These are phyloP conservation scores for Phaenicophaeus curvirostris DNA, from an alignment of 2,797 vertebrate species.

Conservation along the genomic window DNA sequence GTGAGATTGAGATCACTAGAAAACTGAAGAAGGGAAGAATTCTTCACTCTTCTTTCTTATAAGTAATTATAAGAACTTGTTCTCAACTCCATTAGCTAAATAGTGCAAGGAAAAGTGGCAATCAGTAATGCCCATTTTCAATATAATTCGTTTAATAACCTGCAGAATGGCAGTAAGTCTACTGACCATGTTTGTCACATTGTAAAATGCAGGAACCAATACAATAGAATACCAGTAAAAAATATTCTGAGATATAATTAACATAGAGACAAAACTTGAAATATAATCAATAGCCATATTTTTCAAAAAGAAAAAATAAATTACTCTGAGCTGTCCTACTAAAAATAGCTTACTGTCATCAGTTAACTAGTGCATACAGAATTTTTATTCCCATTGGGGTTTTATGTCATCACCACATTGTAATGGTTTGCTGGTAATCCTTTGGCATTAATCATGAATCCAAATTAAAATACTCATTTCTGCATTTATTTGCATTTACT, in stretches of 20 bases:
- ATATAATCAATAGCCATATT: constrained; percentile 65
- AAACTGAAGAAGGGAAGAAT: neutral
- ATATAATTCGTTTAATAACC: constrained; percentile 52
- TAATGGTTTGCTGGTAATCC: constrained; percentile 76
- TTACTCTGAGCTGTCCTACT: constrained; percentile 54
- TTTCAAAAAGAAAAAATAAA: constrained; percentile 63
- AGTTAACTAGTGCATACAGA: constrained; percentile 61
- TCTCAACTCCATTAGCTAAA: neutral
- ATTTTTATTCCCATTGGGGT: constrained; percentile 69
- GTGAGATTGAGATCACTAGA: neutral
- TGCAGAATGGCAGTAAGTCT: constrained; percentile 27
- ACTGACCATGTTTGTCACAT: neutral
- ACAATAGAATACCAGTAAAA: constrained; percentile 20
- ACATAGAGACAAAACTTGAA: constrained; percentile 54
- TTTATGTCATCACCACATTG: constrained; percentile 73
- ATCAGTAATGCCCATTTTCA: constrained; percentile 33
- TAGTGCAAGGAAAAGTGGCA: constrained; percentile 23
- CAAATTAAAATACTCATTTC: constrained; percentile 79
- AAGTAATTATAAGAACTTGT: neutral
- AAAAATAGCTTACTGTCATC: constrained; percentile 75
- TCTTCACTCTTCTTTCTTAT: neutral
- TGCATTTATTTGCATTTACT: constrained; percentile 81
- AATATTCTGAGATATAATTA: constrained; percentile 52
- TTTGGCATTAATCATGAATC: constrained; percentile 73
- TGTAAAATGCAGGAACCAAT: constrained; percentile 2